Conservation (phyloP, 1,140 invertebrate genomes). For the Drosophila malerkotliana region DNA sequence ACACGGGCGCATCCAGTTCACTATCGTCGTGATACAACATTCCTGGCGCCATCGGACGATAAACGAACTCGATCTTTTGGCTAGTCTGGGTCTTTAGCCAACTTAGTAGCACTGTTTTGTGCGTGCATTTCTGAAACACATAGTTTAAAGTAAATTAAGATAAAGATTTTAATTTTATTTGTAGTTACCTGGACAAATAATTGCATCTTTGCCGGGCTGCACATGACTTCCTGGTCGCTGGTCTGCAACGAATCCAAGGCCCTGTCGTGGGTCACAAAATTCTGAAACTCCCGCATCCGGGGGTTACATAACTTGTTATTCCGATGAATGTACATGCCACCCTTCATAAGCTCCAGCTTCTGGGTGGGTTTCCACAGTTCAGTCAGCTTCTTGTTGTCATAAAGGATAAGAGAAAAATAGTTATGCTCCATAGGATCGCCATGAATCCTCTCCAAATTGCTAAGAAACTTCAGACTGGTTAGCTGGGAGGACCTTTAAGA, state of each 20-base stretch:
- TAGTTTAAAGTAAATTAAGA: background rate
- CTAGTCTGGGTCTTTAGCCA: slow-evolving; percentile 67
- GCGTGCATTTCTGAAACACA: slow-evolving; percentile 39
- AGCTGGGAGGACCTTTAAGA: slow-evolving; percentile 55
- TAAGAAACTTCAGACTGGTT: slow-evolving; percentile 57
- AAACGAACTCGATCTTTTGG: slow-evolving; percentile 60
- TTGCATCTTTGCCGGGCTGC: slow-evolving; percentile 64
- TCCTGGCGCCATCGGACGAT: slow-evolving; percentile 36
- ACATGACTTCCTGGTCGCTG: slow-evolving; percentile 75
- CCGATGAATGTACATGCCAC: slow-evolving; percentile 71
- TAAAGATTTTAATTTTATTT: background rate
- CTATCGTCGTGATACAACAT: slow-evolving; percentile 34
- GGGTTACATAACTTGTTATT: slow-evolving; percentile 76
- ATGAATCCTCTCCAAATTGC: slow-evolving; percentile 50
- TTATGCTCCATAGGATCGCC: slow-evolving; percentile 57
- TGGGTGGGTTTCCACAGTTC: slow-evolving; percentile 56
- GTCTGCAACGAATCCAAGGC: slow-evolving; percentile 59
- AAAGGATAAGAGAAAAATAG: slow-evolving; percentile 61
- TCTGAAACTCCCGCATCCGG: slow-evolving; percentile 51
- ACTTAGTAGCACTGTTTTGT: slow-evolving; percentile 47
- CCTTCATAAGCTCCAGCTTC: slow-evolving; percentile 49
- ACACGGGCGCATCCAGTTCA: slow-evolving; percentile 68
- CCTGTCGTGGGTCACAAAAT: slow-evolving; percentile 54
- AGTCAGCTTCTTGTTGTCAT: slow-evolving; percentile 62
- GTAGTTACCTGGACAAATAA: slow-evolving; percentile 29